Conservation (phyloP, 1,140 invertebrate species). For the Anadara kagoshimensis region DNA sequence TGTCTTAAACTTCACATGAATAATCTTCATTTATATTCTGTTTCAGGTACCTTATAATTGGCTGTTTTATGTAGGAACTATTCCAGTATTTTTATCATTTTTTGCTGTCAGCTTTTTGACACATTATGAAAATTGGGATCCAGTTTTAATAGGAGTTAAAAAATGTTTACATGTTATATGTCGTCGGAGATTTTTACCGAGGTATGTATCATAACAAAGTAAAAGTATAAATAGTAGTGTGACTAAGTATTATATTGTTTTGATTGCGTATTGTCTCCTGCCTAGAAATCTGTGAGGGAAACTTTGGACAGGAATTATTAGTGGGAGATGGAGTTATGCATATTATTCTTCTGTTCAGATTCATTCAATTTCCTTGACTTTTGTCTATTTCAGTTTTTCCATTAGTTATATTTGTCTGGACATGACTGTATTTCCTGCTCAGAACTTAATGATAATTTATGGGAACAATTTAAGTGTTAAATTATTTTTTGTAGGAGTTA, state of each 20-base stretch:
- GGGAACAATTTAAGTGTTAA: too few species aligned
- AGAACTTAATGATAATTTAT: too few species aligned
- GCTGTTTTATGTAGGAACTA: constrained; percentile 86
- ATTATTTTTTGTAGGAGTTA: too few species aligned
- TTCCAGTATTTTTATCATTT: constrained; percentile 87
- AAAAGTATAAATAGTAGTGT: constrained; percentile 6
- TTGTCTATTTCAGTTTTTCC: too few species aligned
- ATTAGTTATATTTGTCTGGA: too few species aligned
- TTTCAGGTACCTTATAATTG: constrained; percentile 80
- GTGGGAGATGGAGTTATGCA: neutral
- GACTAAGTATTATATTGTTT: neutral
- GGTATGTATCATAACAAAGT: constrained; percentile 46
- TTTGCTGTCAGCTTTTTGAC: constrained; percentile 84
- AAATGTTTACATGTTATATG: constrained; percentile 78
- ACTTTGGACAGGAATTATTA: neutral
- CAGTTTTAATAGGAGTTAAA: constrained; percentile 80
- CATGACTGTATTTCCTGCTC: too few species aligned
- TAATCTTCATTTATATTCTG: too few species aligned
- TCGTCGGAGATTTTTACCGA: constrained; percentile 69
- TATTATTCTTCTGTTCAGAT: neutral
- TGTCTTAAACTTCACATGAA: too few species aligned
- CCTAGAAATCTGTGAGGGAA: neutral
- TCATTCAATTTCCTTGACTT: neutral
- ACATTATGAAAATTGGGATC: constrained; percentile 91
- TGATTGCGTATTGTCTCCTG: constrained; percentile 7